Base-by-base conservation (phyloP, 2,888 invertebrate species). In the Eupithecia exiguata region DNA sequence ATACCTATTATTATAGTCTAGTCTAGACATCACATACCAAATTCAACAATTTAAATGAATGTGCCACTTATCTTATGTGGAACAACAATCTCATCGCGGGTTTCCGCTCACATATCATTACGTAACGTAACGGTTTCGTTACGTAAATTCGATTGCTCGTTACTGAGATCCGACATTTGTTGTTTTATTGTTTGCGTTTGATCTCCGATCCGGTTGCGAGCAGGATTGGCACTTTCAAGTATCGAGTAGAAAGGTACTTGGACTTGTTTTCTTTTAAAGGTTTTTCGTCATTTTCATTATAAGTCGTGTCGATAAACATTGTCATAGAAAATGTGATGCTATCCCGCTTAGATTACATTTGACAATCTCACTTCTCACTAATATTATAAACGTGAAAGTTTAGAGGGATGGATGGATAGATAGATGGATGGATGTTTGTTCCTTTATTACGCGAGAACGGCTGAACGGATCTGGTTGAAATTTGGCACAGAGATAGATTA, bases 21-120 rank as follows among this genome's bases (percentile, higher is more conserved):
- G 38, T 65, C 65, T 65, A 65, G 65, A 65, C 65, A 21, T 5
- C 4, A 36, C 36, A 46, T 49, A 46, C 40, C 14, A 66, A 66
- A 21, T 40, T 38, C 66, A 43, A 66, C 21, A 65, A 65, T 58
- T 25, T 65, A 65, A 65, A 36, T 38, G 53, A 53, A 53, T 69
- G 58, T 36, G 40, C 46, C 38, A 62, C 43, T 43, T 40, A 53
- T 35, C 49, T 21, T 69, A 43, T 43, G 62, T 69, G 36, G 40
- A 66, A 49, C 46, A 70, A 66, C 62, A 67, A 69, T 66, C 71
- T 62, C 76, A 76, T 73, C 69, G 74, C 72, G 3, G 35, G 63
- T 77, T 77, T 79, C 77, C 77, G 79, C 58, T 76, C 76, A 77
- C 77, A 76, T 74, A 79, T 77, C 75, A 71, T 79, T 77, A 77